A percentile compares a stretch with the other conserved stretches of the same genome.
phyloP scores from a whole-genome alignment of 1,140 invertebrate species.

The Campoletis sonorensis region DNA sequence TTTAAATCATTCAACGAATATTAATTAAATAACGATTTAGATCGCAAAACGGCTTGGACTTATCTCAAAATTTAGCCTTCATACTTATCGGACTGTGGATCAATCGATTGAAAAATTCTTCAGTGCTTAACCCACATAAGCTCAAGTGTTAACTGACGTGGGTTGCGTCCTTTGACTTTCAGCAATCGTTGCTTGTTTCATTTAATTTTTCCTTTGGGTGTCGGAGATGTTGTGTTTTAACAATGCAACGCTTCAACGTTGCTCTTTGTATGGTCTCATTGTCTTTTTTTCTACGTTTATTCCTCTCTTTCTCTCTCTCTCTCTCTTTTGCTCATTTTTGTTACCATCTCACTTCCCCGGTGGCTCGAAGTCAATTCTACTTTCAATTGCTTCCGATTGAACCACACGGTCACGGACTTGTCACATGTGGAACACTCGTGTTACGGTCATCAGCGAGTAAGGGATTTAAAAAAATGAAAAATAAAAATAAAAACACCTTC shows the following conservation, averaged over 20 bases:
- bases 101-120: background rate
- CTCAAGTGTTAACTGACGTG: background rate
- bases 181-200: background rate
- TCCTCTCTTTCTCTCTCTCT: too few species aligned
- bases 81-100: background rate
- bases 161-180: background rate
- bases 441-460: background rate
- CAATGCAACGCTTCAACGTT: background rate
- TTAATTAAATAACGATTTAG: too few species aligned
- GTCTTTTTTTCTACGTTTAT: background rate
- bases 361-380: background rate
- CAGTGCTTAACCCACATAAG: constrained; percentile 4
- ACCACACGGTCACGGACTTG: constrained; percentile 16
- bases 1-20: too few species aligned
- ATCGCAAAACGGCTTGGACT: too few species aligned
- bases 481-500: background rate
- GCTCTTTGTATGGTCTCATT: background rate
- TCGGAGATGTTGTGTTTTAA: background rate
- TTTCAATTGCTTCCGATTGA: constrained; percentile 7
- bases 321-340: background rate
- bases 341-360: background rate
- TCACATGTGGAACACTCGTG: constrained; percentile 22
- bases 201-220: background rate
- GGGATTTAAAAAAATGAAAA: too few species aligned
- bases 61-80: background rate